phyloP scores from a whole-genome alignment of 2,113 vertebrate species.

The Chamaea fasciata region DNA sequence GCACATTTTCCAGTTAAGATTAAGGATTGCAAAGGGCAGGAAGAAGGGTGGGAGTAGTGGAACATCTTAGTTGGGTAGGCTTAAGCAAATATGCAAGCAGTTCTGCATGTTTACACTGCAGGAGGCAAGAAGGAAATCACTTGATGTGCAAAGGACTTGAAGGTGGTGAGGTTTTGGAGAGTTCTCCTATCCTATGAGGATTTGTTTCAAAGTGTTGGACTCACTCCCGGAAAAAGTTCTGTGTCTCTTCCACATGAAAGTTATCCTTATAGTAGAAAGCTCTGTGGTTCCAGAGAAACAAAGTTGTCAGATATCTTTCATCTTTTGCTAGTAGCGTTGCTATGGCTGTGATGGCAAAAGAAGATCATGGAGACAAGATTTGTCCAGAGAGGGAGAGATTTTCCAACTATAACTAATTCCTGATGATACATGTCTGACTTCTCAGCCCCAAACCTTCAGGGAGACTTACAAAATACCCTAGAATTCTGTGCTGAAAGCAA shows the following conservation, averaged over 20 bases:
- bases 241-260: conserved; percentile 41
- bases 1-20: background rate
- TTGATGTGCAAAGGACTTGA: background rate
- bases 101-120: background rate
- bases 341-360: conserved; percentile 46
- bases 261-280: conserved; percentile 28
- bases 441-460: background rate
- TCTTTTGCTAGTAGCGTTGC: background rate
- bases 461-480: conserved; percentile 11
- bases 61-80: conserved; percentile 2
- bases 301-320: conserved; percentile 51
- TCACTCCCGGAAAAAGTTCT: conserved; percentile 20
- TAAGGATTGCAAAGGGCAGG: conserved; percentile 20
- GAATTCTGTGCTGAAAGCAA: conserved; percentile 9
- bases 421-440: conserved; percentile 17
- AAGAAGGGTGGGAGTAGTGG: background rate
- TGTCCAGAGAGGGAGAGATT: background rate
- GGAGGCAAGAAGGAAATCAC: conserved; percentile 33
- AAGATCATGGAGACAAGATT: conserved; percentile 25
- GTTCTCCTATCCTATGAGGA: background rate
- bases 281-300: conserved; percentile 42
- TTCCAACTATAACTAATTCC: conserved; percentile 38
- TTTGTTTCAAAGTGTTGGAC: conserved; percentile 58
- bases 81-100: background rate
- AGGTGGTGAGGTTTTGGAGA: conserved; percentile 29